Base-by-base conservation (phyloP, 2,113 vertebrate species). In the Lucifuga dentata region DNA sequence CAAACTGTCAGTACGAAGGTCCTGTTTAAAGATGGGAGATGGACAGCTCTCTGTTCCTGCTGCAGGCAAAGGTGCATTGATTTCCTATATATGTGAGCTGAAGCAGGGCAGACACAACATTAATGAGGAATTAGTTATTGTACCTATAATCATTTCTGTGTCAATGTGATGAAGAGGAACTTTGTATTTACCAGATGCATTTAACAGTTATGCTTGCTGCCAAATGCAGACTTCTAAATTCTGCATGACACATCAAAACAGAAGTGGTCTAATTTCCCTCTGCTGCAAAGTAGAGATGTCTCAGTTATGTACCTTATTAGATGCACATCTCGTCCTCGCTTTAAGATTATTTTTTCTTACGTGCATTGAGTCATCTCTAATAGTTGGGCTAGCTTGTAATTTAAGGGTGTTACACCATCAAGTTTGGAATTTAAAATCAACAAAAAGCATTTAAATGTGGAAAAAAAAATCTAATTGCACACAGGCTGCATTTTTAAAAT, bases 71-170 rank as follows among this genome's bases (percentile, higher is more conserved):
- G 26, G 9, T 16, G 19, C 53, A 89, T 86, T 79, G 88, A 90
- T 89, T 86, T 81, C 59, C 76, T 64, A 64, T 79, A 63, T 55
- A 19, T 53, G 33, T 49, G 70, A 73, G 68, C 58, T 7, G 20
- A n/a, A 57, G 76, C 56, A 13, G 26, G 36, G 39, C 62, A 69
- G 60, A 73, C 61, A 40, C 65, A 39, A 76, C 63, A 80, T 84
- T 87, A 89, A 82, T 73, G 75, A 80, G 65, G 68, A 73, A 87
- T 88, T 86, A 76, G 46, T 70, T 67, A 72, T 75, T 81, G 77
- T 78, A 52, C 52, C 59, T 32, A 17, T 73, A 61, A 81, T 81
- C 16, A 65, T 49, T 61, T 40, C 38, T 49, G n/a, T 78, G 84
- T 88, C 76, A 79, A 77, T 74, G 68, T 10, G 71, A 81, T 67